Conservation (phyloP, 1,140 invertebrate genomes). For the Eurosta solidaginis region DNA sequence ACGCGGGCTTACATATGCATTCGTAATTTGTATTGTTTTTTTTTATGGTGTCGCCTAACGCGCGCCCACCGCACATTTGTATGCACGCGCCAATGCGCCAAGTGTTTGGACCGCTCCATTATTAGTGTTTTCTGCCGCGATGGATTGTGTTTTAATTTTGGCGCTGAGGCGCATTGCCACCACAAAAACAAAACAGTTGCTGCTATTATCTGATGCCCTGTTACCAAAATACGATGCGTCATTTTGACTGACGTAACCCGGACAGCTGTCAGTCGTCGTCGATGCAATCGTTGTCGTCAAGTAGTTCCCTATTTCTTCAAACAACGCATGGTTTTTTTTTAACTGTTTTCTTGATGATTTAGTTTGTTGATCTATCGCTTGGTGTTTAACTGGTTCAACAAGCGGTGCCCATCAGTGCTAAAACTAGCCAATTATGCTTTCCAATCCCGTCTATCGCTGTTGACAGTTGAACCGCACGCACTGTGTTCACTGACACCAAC, state of each 20-base stretch:
- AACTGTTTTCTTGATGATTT: not conserved
- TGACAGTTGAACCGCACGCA: not conserved
- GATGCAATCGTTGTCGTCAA: constrained; percentile 34
- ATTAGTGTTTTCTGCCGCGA: not conserved
- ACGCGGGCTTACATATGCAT: not conserved
- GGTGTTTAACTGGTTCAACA: not conserved
- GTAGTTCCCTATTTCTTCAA: not conserved
- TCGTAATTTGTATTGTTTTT: not conserved
- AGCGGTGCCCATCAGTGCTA: not conserved
- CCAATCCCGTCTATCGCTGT: too few relatives aligned
- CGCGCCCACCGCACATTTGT: not conserved
- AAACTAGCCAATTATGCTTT: not conserved
- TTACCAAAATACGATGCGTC: constrained; percentile 61
- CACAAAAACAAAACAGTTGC: not conserved
- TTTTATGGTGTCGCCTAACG: not conserved
- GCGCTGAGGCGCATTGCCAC: not conserved
- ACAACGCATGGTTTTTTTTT: not conserved
- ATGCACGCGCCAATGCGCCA: not conserved
- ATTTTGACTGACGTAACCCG: constrained; percentile 60
- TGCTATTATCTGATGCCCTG: constrained; percentile 54
- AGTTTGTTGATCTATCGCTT: not conserved
- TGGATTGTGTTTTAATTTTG: not conserved
- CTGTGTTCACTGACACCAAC: constrained; percentile 4
- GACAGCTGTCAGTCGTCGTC: constrained; percentile 60
- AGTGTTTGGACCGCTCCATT: not conserved